phyloP scores from a whole-genome alignment of 2,888 invertebrate species.

The Elmis aenea region DNA sequence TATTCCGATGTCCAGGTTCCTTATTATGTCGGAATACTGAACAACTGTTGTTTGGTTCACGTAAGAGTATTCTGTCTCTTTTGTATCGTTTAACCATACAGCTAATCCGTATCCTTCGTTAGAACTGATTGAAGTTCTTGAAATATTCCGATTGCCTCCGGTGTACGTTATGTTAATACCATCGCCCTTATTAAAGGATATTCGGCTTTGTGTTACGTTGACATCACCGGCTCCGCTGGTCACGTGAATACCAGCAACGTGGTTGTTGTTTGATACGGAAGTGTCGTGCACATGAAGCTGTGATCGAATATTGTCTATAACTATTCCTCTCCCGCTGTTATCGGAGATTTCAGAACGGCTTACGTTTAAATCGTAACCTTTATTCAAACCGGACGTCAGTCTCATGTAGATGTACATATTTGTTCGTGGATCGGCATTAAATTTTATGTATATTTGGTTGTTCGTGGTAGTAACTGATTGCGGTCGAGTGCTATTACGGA shows the following conservation, averaged over 20 bases:
- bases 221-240: slow-evolving; percentile 89
- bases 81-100: slow-evolving; percentile 84
- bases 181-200: slow-evolving; percentile 88
- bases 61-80: slow-evolving; percentile 69
- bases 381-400: slow-evolving; percentile 69
- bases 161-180: slow-evolving; percentile 94
- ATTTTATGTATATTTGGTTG: slow-evolving; percentile 75
- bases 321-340: slow-evolving; percentile 93
- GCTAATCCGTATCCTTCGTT: slow-evolving; percentile 87
- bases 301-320: slow-evolving; percentile 85
- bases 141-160: slow-evolving; percentile 91
- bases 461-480: slow-evolving; percentile 81
- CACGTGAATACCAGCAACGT: slow-evolving; percentile 88
- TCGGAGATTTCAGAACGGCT: slow-evolving; percentile 78
- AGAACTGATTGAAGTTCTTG: slow-evolving; percentile 76
- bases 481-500: slow-evolving; percentile 81
- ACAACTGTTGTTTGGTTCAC: slow-evolving; percentile 82
- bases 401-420: slow-evolving; percentile 74
- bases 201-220: slow-evolving; percentile 84
- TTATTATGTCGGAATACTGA: slow-evolving; percentile 80
- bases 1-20: slow-evolving; percentile 84
- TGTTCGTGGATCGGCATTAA: slow-evolving; percentile 66
- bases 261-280: slow-evolving; percentile 79
- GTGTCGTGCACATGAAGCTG: slow-evolving; percentile 81
- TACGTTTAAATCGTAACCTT: slow-evolving; percentile 83